Percentiles rank a stretch among this genome's conserved stretches.
These are phyloP conservation scores for Pocillopora grandis DNA, from an alignment of 92 coral and sea anemone species.

Conservation along the genomic window DNA sequence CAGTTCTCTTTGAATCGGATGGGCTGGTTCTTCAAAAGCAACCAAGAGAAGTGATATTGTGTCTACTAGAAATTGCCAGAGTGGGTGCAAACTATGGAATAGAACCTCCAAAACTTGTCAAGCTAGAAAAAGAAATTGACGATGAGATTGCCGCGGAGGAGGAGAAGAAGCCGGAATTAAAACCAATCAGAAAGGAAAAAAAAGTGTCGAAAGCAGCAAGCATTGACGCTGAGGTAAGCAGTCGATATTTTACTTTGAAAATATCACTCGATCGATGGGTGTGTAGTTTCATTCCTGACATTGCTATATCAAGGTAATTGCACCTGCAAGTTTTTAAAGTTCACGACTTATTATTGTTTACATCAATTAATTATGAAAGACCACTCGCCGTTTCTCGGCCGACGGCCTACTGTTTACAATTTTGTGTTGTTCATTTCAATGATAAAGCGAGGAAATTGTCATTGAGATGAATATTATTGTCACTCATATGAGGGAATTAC, in stretches of 20 bases:
- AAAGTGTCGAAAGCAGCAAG: constrained; percentile 59
- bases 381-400: not conserved
- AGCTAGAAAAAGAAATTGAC: constrained; percentile 92
- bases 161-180: constrained; percentile 44
- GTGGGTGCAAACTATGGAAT: constrained; percentile 86
- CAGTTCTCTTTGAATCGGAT: constrained; percentile 95
- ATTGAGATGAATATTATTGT: not conserved
- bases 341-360: not conserved
- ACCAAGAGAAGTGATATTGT: constrained; percentile 89
- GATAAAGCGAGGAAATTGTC: not conserved
- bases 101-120: constrained; percentile 92
- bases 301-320: not conserved
- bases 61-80: constrained; percentile 92
- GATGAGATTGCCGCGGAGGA: constrained; percentile 91
- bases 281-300: constrained; percentile 7
- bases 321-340: not conserved
- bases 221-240: constrained; percentile 85
- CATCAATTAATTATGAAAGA: constrained; percentile 13
- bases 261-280: too few relatives aligned
- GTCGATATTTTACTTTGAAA: constrained; percentile 31
- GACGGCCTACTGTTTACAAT: not conserved
- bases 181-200: constrained; percentile 61
- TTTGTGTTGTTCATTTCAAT: not conserved
- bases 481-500: constrained; percentile 5
- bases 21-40: constrained; percentile 94